Evolutionary conservation across 2,113 vertebrate species (phyloP).

Genomic region (Psammodynastes pulverulentus): DNA sequence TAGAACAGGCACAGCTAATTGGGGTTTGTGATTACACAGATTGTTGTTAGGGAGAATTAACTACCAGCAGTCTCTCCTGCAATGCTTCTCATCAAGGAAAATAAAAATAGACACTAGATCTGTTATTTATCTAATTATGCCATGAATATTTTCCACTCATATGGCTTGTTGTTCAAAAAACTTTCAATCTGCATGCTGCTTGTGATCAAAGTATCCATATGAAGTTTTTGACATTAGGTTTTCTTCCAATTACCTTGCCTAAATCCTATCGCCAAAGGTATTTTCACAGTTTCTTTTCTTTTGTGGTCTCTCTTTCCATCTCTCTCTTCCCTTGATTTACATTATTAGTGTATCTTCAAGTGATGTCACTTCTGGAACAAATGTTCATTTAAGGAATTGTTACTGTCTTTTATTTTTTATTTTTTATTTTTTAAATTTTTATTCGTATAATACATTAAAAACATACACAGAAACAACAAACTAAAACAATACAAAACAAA

Average conservation of each 20-base stretch:
- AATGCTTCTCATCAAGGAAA: constrained; percentile 89
- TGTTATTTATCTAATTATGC: constrained; percentile 90
- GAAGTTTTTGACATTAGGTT: constrained; percentile 52
- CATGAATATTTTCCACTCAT: constrained; percentile 80
- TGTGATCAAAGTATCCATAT: constrained; percentile 67
- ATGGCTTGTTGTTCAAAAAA: constrained; percentile 76
- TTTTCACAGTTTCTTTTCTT: neutral
- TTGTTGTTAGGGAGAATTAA: constrained; percentile 97
- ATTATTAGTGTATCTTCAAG: neutral
- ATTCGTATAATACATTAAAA: too few species aligned
- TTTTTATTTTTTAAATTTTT: too few species aligned
- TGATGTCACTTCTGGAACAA: neutral
- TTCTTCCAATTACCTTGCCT: constrained; percentile 29
- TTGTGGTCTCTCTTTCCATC: neutral
- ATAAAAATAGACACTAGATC: constrained; percentile 85
- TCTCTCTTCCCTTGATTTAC: neutral
- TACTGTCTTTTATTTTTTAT: neutral
- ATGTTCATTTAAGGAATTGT: neutral
- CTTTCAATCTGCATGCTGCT: constrained; percentile 62
- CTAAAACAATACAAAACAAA: too few species aligned
- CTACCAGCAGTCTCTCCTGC: constrained; percentile 92
- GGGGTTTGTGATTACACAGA: constrained; percentile 99
- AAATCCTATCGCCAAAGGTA: constrained; percentile 7
- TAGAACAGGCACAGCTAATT: constrained; percentile 93
- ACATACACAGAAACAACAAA: too few species aligned